Conservation (phyloP, 1,140 invertebrate genomes). For the fruit fly (Drosophila melanogaster) region DNA sequence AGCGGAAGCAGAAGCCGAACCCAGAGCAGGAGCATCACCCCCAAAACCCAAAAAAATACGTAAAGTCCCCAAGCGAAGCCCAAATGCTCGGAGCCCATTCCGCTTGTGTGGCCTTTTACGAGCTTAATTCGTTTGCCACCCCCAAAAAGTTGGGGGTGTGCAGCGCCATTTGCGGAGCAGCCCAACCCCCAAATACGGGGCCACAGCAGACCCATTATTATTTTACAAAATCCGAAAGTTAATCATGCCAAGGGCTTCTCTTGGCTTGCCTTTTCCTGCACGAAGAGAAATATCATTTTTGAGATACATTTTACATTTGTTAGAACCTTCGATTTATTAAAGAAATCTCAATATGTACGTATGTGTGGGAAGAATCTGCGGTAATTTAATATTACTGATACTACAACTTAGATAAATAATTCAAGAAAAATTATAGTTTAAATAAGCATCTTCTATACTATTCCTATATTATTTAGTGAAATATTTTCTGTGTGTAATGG, state of each 20-base stretch:
- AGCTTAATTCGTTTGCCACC: constrained; percentile 73
- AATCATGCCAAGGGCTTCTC: constrained; percentile 67
- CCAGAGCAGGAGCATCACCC: constrained; percentile 36
- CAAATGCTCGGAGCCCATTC: constrained; percentile 37
- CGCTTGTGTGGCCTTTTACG: constrained; percentile 65
- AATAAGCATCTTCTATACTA: too few species aligned
- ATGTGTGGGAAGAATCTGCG: too few species aligned
- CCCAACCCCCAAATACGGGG: constrained; percentile 15
- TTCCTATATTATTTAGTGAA: neutral
- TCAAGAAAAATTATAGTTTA: neutral
- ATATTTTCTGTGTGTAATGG: constrained; percentile 24
- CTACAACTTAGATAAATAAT: neutral
- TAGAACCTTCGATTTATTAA: too few species aligned
- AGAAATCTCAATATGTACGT: too few species aligned
- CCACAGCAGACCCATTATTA: constrained; percentile 61
- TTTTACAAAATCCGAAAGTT: constrained; percentile 81
- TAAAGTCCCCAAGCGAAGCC: constrained; percentile 53
- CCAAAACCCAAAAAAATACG: constrained; percentile 11
- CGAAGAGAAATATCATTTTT: neutral
- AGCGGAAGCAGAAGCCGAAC: constrained; percentile 51
- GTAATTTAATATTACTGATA: neutral
- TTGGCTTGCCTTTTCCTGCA: constrained; percentile 22
- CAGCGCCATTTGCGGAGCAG: constrained; percentile 63
- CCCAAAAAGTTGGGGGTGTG: constrained; percentile 42
- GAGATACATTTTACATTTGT: neutral